Percentiles rank a stretch among this genome's conserved stretches.
phyloP scores from a whole-genome alignment of 2,797 vertebrate species.

The Enteromius paludinosus region DNA sequence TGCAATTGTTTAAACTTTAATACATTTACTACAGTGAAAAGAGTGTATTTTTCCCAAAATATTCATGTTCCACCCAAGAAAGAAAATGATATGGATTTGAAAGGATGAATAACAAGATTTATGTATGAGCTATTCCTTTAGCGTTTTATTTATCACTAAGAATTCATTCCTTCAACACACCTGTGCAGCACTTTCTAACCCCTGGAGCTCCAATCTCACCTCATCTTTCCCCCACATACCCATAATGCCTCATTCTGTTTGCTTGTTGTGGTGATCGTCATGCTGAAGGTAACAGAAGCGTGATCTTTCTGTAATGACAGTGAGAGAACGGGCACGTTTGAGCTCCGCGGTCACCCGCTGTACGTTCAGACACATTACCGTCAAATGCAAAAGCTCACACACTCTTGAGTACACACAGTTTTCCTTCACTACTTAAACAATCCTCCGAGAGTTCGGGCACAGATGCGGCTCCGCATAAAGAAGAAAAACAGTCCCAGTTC shows the following conservation, averaged over 20 bases:
- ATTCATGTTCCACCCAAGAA: not conserved
- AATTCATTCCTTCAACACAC: slow-evolving; percentile 19
- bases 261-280: slow-evolving; percentile 29
- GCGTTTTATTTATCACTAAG: slow-evolving; percentile 9
- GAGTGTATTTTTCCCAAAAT: not conserved
- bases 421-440: slow-evolving; percentile 35
- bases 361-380: slow-evolving; percentile 26
- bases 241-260: slow-evolving; percentile 22
- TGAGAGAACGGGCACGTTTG: slow-evolving; percentile 20
- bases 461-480: not conserved
- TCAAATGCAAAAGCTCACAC: slow-evolving; percentile 20
- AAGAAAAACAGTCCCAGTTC: slow-evolving; percentile 9
- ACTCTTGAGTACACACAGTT: slow-evolving; percentile 4
- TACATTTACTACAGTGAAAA: not conserved
- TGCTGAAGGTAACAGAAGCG: slow-evolving; percentile 19
- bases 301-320: slow-evolving; percentile 39
- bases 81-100: not conserved
- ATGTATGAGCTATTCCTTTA: not conserved
- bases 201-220: slow-evolving; percentile 16
- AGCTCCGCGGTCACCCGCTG: not conserved
- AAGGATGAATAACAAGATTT: not conserved
- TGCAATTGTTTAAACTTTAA: not conserved
- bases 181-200: slow-evolving; percentile 23
- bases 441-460: slow-evolving; percentile 18
- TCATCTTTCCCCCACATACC: slow-evolving; percentile 26